These are phyloP conservation scores for Poecile atricapillus DNA, from an alignment of 2,113 vertebrate genomes.

Conservation along the genomic window DNA sequence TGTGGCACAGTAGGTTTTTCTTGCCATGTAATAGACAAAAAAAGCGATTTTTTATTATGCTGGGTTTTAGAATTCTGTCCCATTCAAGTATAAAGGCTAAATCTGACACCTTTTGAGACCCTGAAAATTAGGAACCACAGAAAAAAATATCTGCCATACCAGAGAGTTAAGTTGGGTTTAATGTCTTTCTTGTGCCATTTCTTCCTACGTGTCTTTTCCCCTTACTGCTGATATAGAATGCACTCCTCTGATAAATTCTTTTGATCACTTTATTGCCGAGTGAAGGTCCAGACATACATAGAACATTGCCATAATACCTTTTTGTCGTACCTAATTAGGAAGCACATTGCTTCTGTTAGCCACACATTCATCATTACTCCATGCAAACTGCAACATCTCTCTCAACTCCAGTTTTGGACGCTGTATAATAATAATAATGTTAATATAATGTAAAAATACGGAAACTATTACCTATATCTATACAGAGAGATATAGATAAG, in stretches of 20 bases:
- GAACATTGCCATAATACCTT: neutral
- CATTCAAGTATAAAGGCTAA: neutral
- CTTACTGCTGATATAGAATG: neutral
- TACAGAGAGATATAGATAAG: neutral
- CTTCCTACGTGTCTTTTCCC: neutral
- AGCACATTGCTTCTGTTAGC: neutral
- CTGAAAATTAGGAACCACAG: neutral
- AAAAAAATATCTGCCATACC: neutral
- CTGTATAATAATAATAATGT: neutral
- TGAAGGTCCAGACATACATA: neutral
- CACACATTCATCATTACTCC: neutral
- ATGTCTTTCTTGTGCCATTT: neutral
- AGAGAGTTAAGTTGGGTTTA: neutral
- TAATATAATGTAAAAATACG: neutral
- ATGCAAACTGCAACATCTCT: neutral
- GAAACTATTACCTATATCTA: neutral
- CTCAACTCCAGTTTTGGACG: neutral
- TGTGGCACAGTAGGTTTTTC: neutral
- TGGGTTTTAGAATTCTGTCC: neutral
- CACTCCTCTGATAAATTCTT: neutral
- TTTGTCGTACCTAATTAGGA: neutral
- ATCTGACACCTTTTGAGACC: neutral
- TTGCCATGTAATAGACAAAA: neutral
- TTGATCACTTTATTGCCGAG: neutral
- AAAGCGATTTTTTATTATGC: neutral